Conservation (phyloP, 1,140 invertebrate species). For the Stegodyphus dumicola region DNA sequence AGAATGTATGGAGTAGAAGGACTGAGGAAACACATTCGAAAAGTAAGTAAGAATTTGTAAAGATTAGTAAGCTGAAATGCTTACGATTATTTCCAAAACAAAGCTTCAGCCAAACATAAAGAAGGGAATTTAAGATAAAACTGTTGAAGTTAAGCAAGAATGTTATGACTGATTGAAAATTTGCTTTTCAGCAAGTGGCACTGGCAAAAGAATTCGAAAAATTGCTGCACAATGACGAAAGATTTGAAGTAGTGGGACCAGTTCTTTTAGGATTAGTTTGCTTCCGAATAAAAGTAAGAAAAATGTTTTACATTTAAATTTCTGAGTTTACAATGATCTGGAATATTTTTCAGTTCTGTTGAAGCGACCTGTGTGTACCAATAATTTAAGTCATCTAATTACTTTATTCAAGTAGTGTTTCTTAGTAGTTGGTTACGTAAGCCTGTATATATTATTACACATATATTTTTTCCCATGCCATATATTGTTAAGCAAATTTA, state of each 20-base stretch:
- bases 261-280: constrained; percentile 86
- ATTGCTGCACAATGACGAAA: constrained; percentile 76
- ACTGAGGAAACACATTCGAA: constrained; percentile 81
- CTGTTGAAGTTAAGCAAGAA: too few relatives aligned
- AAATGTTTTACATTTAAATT: neutral
- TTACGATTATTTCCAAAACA: too few relatives aligned
- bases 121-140: too few relatives aligned
- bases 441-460: neutral
- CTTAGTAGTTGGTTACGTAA: neutral
- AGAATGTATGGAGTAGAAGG: constrained; percentile 82
- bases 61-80: neutral
- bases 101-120: too few relatives aligned
- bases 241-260: constrained; percentile 83
- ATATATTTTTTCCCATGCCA: neutral
- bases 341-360: neutral
- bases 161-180: too few relatives aligned
- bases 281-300: constrained; percentile 80
- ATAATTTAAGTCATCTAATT: neutral
- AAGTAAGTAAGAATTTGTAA: constrained; percentile 67
- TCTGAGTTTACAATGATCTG: neutral
- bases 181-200: constrained; percentile 72
- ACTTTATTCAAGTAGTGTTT: neutral
- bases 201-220: constrained; percentile 83
- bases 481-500: too few relatives aligned
- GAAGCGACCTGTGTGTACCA: neutral